phyloP scores from a whole-genome alignment of 2,888 invertebrate genomes.

The Camptogramma bilineatum region DNA sequence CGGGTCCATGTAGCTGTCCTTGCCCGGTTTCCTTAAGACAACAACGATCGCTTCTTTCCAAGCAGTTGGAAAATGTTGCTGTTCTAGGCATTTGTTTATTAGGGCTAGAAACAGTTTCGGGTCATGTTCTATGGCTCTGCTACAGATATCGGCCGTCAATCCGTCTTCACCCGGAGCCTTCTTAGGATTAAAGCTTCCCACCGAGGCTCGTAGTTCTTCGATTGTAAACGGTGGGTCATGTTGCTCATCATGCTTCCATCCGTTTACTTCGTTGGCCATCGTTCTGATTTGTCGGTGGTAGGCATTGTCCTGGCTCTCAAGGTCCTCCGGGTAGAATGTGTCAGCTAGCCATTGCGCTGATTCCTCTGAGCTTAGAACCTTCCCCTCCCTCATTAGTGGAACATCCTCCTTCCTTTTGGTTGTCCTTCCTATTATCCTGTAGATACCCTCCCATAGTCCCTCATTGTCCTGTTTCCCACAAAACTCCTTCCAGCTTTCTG shows the following conservation, averaged over 20 bases:
- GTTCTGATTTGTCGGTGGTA: conserved; percentile 16
- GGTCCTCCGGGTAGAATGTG: conserved; percentile 29
- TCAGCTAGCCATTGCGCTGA: conserved; percentile 12
- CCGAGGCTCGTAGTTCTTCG: conserved; percentile 21
- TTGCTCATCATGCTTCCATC: neutral
- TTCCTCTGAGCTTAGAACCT: neutral
- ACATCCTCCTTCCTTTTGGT: conserved; percentile 8
- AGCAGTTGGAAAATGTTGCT: conserved; percentile 29
- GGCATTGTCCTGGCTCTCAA: conserved; percentile 9
- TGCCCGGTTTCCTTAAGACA: neutral
- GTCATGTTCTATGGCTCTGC: conserved; percentile 35
- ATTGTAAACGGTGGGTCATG: conserved; percentile 38
- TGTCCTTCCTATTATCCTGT: conserved; percentile 9
- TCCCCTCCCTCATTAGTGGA: conserved; percentile 1
- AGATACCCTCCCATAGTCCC: no score
- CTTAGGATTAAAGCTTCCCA: conserved; percentile 31
- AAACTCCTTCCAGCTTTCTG: conserved; percentile 37
- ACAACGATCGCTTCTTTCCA: neutral
- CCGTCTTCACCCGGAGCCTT: conserved; percentile 34
- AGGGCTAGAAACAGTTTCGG: conserved; percentile 13
- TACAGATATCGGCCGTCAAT: conserved; percentile 17
- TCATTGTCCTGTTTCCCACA: conserved; percentile 27
- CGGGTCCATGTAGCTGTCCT: neutral
- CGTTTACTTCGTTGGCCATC: conserved; percentile 16
- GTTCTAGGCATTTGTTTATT: conserved; percentile 33